phyloP scores from a whole-genome alignment of 2,797 vertebrate species.

The Mormyrops attenuatus region DNA sequence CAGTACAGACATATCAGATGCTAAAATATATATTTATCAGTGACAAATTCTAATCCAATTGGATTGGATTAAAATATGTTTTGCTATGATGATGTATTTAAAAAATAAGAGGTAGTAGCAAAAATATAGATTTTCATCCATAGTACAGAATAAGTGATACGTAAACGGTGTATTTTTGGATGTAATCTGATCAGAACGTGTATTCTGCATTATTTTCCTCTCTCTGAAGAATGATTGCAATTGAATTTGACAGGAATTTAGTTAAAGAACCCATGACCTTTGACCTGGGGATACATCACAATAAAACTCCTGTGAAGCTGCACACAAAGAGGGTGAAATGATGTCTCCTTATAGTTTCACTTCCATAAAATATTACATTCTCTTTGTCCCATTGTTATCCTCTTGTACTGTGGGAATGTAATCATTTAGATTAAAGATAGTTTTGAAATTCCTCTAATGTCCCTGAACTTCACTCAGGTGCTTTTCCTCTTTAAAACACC shows the following conservation, averaged over 20 bases:
- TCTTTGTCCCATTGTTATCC: neutral
- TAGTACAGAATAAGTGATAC: slow-evolving; percentile 80
- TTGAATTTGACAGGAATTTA: slow-evolving; percentile 79
- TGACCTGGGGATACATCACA: slow-evolving; percentile 70
- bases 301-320: slow-evolving; percentile 55
- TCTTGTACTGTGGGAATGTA: neutral
- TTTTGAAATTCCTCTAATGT: neutral
- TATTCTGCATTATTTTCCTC: slow-evolving; percentile 69
- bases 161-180: slow-evolving; percentile 75
- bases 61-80: slow-evolving; percentile 71
- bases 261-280: slow-evolving; percentile 80
- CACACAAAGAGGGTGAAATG: neutral
- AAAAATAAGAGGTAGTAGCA: slow-evolving; percentile 77
- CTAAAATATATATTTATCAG: slow-evolving; percentile 60
- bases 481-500: slow-evolving; percentile 57
- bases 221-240: slow-evolving; percentile 71
- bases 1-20: slow-evolving; percentile 56
- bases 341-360: neutral
- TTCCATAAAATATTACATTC: neutral
- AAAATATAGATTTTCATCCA: slow-evolving; percentile 73
- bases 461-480: slow-evolving; percentile 13
- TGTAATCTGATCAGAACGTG: slow-evolving; percentile 74
- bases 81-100: slow-evolving; percentile 75
- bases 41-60: slow-evolving; percentile 68
- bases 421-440: neutral